These are phyloP conservation scores for Cololabis saira DNA, from an alignment of 2,113 vertebrate species.

Conservation along the genomic window DNA sequence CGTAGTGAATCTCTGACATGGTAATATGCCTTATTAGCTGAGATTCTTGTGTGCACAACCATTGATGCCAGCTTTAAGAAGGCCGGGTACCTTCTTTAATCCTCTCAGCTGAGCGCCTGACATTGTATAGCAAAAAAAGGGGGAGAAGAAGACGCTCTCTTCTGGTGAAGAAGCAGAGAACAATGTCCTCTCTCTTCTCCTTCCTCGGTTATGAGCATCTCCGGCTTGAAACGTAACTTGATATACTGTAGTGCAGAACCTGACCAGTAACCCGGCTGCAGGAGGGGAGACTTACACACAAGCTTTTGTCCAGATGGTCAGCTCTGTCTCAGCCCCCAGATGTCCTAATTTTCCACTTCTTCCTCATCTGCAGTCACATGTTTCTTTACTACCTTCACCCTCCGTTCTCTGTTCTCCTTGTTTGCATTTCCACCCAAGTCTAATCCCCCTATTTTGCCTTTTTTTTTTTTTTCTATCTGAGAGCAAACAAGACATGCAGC, in stretches of 20 bases:
- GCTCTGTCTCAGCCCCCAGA: slow-evolving; percentile 27
- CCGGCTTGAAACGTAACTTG: slow-evolving; percentile 59
- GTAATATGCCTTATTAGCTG: slow-evolving; percentile 55
- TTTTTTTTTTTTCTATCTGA: slow-evolving; percentile 40
- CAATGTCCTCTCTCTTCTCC: slow-evolving; percentile 65
- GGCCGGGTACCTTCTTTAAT: slow-evolving; percentile 16
- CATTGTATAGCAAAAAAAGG: slow-evolving; percentile 23
- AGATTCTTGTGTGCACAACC: slow-evolving; percentile 54
- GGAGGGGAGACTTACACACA: slow-evolving; percentile 43
- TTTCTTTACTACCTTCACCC: slow-evolving; percentile 29
- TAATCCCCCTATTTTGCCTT: slow-evolving; percentile 16
- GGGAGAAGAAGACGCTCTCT: slow-evolving; percentile 46
- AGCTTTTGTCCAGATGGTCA: slow-evolving; percentile 60
- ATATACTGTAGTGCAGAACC: slow-evolving; percentile 50
- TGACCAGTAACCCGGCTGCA: slow-evolving; percentile 38
- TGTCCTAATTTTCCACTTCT: slow-evolving; percentile 41
- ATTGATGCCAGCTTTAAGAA: slow-evolving; percentile 45
- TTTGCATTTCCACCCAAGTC: slow-evolving; percentile 23
- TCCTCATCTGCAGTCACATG: slow-evolving; percentile 21
- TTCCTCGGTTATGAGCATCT: slow-evolving; percentile 30
- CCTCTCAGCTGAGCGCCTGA: slow-evolving; percentile 10
- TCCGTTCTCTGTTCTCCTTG: slow-evolving; percentile 23
- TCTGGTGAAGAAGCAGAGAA: slow-evolving; percentile 45
- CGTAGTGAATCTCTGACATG: slow-evolving; percentile 37
- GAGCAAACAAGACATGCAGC: slow-evolving; percentile 46